Conservation (phyloP, 2,113 vertebrate genomes). For the Calcarius ornatus region DNA sequence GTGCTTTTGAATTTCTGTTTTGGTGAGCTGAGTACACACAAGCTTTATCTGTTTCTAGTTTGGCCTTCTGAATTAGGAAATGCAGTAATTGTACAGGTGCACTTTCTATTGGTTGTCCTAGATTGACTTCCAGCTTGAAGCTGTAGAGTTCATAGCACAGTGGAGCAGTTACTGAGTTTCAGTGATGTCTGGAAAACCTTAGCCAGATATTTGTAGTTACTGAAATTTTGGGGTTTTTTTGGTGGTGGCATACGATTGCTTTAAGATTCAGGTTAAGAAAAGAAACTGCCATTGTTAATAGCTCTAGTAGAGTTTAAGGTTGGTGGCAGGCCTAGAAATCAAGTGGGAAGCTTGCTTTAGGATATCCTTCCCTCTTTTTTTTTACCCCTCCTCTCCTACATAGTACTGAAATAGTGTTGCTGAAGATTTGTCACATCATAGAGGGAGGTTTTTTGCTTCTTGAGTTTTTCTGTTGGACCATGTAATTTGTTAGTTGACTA, state of each 20-base stretch:
- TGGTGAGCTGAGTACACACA: constrained; percentile 43
- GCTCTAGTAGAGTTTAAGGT: not conserved
- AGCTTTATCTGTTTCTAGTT: constrained; percentile 44
- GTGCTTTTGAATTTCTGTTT: not conserved
- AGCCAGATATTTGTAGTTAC: constrained; percentile 35
- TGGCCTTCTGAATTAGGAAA: constrained; percentile 70
- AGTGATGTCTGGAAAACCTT: constrained; percentile 62
- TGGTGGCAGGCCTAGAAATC: constrained; percentile 19
- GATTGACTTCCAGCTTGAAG: constrained; percentile 74
- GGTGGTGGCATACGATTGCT: not conserved
- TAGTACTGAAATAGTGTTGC: not conserved
- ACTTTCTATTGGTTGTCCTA: constrained; percentile 77
- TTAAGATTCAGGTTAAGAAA: constrained; percentile 2
- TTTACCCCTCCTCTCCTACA: not conserved
- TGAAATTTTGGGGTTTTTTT: not conserved
- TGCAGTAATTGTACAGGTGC: constrained; percentile 74
- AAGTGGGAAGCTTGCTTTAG: constrained; percentile 21
- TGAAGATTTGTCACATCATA: not conserved
- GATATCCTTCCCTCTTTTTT: not conserved
- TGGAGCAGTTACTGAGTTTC: constrained; percentile 67
- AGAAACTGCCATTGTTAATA: not conserved
- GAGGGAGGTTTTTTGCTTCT: not conserved
- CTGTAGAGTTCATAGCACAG: constrained; percentile 70
- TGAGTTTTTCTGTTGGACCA: not conserved
- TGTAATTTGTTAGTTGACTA: not conserved